Base-by-base conservation (phyloP, 2,888 invertebrate species). In the Eretmocerus hayati region DNA sequence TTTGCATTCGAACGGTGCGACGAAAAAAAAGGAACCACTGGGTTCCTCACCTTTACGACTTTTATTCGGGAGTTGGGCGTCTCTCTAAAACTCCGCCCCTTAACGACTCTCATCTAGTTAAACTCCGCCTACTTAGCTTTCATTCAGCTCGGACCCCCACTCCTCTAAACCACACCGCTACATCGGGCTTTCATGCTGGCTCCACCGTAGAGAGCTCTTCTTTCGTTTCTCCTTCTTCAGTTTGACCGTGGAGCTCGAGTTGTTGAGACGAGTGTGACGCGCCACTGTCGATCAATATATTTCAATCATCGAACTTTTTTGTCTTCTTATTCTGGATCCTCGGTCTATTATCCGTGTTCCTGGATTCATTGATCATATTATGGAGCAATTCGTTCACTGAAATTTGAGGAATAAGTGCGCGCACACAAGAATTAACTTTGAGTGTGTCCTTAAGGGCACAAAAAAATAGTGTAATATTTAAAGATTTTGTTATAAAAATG, bases 201-300 rank as follows among this genome's bases (percentile, higher is more conserved):
- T 11, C 26, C 47, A 48, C 53, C 26, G n/a, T n/a, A n/a, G n/a
- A n/a, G n/a, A 37, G 35, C 50, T 33, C 30, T 39, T 20, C n/a
- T 20, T 13, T 15, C 20, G 35, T 16, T 4, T 20, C 50, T 53
- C 49, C 46, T 56, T 52, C 57, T 48, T 62, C 68, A 71, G 70
- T 71, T 62, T 61, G 61, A 64, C 64, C 65, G 62, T 66, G 61
- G 69, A 67, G 63, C 67, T 69, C 64, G 68, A 57, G 60, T 58
- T 50, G 64, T 57, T 43, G 62, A 59, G 63, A 66, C 57, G 58
- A 55, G 55, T 11, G 26, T 9, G 35, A 6, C n/a, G n/a, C n/a
- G n/a, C n/a, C n/a, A n/a, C n/a, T n/a, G n/a, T n/a, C n/a, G n/a
- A n/a, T n/a, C n/a, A n/a, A n/a, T n/a, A n/a, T n/a, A n/a, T n/a